Evolutionary conservation across 2,797 vertebrate genomes (phyloP), one percentile per base, ranked within the genome.

Genomic region (Chelidonichthys spinosus): DNA sequence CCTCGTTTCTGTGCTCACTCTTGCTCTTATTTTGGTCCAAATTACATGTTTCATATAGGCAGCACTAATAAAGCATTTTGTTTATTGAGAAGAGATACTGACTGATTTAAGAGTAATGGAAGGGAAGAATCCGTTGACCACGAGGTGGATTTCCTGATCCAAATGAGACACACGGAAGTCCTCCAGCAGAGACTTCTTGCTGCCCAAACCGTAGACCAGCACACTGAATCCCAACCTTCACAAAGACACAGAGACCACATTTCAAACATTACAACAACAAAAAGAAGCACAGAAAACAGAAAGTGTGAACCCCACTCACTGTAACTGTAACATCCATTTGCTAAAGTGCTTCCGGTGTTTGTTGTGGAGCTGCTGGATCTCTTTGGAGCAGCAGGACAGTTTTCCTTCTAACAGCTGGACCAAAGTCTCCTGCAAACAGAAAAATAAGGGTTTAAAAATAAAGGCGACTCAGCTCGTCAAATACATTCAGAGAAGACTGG

Each of bases 111-210:
- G 95, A 47, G 95, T 98, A 68, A 99, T 97, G 74, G 96, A 97
- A 49, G 98, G 98, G 85, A 99, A 99, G 88, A 98, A 99, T 70
- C 98, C 98, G 36, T 99, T 99, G 92, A 99, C 91, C 85, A 99
- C 98, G 63, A 99, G 80, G 66, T 99, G 97, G 77, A 97, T 60
- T 66, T 94, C 95, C 83, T 96, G 85, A 44, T 93, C 93, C 82
- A 99, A 90, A 86, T 95, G 72, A 71, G 94, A 94, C 5, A 82
- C 79, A 59, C 98, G 95, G 91, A 99, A 99, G 35, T 94, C 96
- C 90, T 99, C 98, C 72, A 99, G 91, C 72, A 99, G 91, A 76
- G 93, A 90, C 87, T 92, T 97, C 87, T 99, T 99, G 60, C 98
- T 99, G 77, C 98, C 98, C 90, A 99, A 90, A 72, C 98, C 98